A percentile compares a stretch with the other conserved stretches of the same genome.
phyloP scores from a whole-genome alignment of 2,797 vertebrate genomes.

The Alcedo atthis region DNA sequence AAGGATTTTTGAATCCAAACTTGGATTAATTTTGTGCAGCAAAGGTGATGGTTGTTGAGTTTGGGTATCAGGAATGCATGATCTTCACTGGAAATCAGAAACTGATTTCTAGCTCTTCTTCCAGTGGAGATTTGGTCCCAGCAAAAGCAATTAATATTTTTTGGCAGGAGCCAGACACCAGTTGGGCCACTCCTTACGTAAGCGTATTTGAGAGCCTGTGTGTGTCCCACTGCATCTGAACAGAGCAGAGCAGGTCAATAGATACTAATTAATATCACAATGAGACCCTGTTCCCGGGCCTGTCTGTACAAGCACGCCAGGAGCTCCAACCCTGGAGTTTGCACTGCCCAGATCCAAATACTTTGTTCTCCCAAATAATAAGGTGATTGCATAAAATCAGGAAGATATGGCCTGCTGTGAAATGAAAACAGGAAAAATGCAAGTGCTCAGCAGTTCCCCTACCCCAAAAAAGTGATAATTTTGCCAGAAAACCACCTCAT shows the following conservation, averaged over 20 bases:
- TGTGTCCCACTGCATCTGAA: not conserved
- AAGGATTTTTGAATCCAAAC: not conserved
- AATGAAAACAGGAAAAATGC: not conserved
- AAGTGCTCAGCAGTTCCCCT: not conserved
- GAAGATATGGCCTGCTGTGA: not conserved
- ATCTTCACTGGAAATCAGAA: not conserved
- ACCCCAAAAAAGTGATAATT: not conserved
- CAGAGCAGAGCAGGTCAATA: not conserved
- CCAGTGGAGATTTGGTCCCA: not conserved
- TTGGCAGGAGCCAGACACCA: not conserved
- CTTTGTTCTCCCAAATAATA: not conserved
- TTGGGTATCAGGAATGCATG: not conserved
- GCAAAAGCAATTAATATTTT: constrained; percentile 24
- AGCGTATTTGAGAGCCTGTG: not conserved
- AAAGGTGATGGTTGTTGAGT: not conserved
- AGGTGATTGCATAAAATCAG: not conserved
- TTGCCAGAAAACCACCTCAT: not conserved
- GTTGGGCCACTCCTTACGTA: constrained; percentile 16
- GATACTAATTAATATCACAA: constrained; percentile 51
- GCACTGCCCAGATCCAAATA: fast-evolving
- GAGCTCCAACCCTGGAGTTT: not conserved
- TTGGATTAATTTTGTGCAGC: not conserved
- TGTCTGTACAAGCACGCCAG: not conserved
- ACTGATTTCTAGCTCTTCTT: not conserved
- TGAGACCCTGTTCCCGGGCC: not conserved